Evolutionary conservation across 1,140 invertebrate species (phyloP).

Genomic region (Cotesia chilonis): DNA sequence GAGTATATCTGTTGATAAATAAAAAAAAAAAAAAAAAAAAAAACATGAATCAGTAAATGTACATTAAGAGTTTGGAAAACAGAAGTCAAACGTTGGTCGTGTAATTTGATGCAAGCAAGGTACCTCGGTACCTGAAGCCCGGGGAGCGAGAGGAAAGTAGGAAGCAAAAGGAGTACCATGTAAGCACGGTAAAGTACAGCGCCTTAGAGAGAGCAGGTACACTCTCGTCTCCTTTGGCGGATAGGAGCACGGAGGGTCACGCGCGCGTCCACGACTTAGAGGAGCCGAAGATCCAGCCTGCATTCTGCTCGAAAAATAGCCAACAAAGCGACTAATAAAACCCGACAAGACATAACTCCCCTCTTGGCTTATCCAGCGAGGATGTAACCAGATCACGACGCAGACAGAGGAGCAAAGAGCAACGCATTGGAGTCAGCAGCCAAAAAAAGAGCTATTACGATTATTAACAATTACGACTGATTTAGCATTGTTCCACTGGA

Average conservation of each 20-base stretch:
- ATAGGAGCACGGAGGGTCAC: constrained; percentile 20
- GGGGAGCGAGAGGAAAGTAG: constrained; percentile 3
- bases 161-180: constrained; percentile 15
- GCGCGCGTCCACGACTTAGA: constrained; percentile 14
- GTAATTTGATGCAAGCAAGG: constrained; percentile 30
- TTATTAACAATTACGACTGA: constrained; percentile 61
- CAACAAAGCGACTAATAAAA: constrained; percentile 1
- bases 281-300: background rate
- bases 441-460: constrained; percentile 46
- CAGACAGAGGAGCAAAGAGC: constrained; percentile 25
- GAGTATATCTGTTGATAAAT: too few species aligned
- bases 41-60: background rate
- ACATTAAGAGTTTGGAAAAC: constrained; percentile 9
- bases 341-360: background rate
- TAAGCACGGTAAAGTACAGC: constrained; percentile 31
- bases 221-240: constrained; percentile 26
- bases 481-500: constrained; percentile 51
- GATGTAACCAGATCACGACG: constrained; percentile 59
- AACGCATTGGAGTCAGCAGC: constrained; percentile 25
- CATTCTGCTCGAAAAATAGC: background rate
- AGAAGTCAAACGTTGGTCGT: constrained; percentile 26
- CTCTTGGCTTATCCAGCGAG: constrained; percentile 18
- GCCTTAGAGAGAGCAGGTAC: constrained; percentile 21
- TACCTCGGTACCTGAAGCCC: constrained; percentile 10
- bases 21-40: background rate